These are phyloP conservation scores for Diadema setosum DNA, from an alignment of 35 echinoderm and acorn worm species.

Conservation along the genomic window DNA sequence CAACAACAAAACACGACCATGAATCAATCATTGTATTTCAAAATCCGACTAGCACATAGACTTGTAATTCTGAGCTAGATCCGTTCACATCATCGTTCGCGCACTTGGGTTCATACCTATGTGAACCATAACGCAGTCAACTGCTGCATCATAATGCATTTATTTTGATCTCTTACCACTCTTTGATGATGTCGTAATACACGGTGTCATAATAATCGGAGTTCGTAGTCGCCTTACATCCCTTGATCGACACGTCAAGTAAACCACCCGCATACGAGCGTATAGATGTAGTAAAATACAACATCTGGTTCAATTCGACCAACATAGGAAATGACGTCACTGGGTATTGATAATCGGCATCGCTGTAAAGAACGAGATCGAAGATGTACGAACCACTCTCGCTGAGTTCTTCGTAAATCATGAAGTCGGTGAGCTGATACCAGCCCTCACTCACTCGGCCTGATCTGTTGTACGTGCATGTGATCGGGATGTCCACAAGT, in stretches of 20 bases:
- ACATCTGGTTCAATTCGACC: neutral
- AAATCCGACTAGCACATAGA: too few species aligned
- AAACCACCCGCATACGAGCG: neutral
- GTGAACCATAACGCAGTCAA: too few species aligned
- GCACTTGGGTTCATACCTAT: too few species aligned
- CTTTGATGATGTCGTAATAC: too few species aligned
- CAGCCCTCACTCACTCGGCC: neutral
- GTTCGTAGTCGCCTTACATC: neutral
- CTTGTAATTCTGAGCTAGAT: too few species aligned
- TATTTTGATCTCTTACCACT: too few species aligned
- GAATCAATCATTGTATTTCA: too few species aligned
- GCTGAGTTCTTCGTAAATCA: neutral
- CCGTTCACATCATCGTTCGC: too few species aligned
- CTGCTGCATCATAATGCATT: too few species aligned
- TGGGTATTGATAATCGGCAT: neutral
- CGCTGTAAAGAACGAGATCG: neutral
- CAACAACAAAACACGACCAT: too few species aligned
- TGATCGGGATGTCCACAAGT: neutral
- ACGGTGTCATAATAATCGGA: neutral
- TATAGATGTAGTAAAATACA: neutral
- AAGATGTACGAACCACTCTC: neutral
- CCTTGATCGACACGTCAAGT: neutral
- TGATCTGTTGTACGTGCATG: neutral
- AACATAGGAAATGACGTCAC: neutral
- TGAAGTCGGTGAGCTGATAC: neutral